Evolutionary conservation across 2,797 vertebrate genomes (phyloP).

Genomic region (Dipus sagitta): DNA sequence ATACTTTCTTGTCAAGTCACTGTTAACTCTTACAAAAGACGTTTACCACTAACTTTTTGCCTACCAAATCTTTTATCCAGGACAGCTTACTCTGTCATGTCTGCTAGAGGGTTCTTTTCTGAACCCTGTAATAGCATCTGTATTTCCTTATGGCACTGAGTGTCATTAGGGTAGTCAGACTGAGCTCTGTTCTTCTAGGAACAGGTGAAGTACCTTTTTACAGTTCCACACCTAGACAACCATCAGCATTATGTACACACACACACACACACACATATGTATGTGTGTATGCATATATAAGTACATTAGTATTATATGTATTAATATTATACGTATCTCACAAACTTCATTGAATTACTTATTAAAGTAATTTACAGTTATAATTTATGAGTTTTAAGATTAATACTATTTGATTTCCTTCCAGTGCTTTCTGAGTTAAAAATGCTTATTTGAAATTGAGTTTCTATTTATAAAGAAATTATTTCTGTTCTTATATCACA

Average conservation of each 20-base stretch:
- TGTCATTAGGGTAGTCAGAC: background rate
- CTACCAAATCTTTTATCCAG: background rate
- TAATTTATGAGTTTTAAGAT: slow-evolving; percentile 41
- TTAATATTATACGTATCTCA: background rate
- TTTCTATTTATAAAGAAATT: slow-evolving; percentile 49
- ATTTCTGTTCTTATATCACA: slow-evolving; percentile 45
- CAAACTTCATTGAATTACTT: slow-evolving; percentile 43
- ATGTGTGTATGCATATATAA: too few species aligned
- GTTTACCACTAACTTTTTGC: background rate
- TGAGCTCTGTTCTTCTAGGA: background rate
- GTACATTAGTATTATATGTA: background rate
- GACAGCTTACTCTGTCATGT: slow-evolving; percentile 5
- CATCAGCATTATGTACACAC: background rate
- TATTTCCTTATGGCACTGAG: background rate
- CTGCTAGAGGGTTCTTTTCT: background rate
- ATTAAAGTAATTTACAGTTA: slow-evolving; percentile 40
- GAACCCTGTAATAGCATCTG: background rate
- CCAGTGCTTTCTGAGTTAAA: slow-evolving; percentile 27
- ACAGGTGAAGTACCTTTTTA: background rate
- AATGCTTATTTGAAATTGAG: slow-evolving; percentile 61
- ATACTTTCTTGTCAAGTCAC: background rate
- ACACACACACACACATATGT: too few species aligned
- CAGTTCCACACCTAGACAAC: background rate
- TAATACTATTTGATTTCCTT: slow-evolving; percentile 41
- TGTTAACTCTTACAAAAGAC: background rate